A percentile compares a stretch with the other conserved stretches of the same genome.
phyloP scores from a whole-genome alignment of 1,140 invertebrate species.

The Brachionus calyciflorus region DNA sequence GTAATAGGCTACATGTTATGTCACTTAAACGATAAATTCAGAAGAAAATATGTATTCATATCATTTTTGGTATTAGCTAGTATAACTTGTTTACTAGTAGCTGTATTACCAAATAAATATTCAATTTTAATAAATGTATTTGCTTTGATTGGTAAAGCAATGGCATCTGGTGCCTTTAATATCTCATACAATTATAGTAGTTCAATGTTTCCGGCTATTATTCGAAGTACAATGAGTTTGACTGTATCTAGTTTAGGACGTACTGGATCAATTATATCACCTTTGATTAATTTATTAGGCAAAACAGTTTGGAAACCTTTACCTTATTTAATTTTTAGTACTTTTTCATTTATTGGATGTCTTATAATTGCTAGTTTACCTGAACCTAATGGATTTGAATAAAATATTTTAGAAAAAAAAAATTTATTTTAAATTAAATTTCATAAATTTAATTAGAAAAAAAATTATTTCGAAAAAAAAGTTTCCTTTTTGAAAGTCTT shows the following conservation, averaged over 20 bases:
- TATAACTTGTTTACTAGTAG: background rate
- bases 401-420: background rate
- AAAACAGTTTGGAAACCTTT: slow-evolving; percentile 9
- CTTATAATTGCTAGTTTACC: slow-evolving; percentile 25
- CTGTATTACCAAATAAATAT: background rate
- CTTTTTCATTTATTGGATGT: slow-evolving; percentile 14
- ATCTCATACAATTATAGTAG: slow-evolving; percentile 14
- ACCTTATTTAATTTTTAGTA: background rate
- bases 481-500: too few relatives aligned
- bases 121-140: background rate
- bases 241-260: background rate
- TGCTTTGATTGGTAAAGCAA: slow-evolving; percentile 34
- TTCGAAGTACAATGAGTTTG: background rate
- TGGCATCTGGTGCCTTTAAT: slow-evolving; percentile 11
- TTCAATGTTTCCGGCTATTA: background rate
- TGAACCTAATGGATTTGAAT: slow-evolving; percentile 19
- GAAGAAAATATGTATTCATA: slow-evolving; percentile 24
- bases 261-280: slow-evolving; percentile 18
- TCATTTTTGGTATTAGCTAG: background rate
- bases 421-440: too few relatives aligned
- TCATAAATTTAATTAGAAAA: too few relatives aligned
- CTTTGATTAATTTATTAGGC: background rate
- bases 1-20: background rate
- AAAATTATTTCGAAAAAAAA: too few relatives aligned
- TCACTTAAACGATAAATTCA: slow-evolving; percentile 23